phyloP scores from a whole-genome alignment of 2,888 invertebrate species.

The Pimpla rufipes region DNA sequence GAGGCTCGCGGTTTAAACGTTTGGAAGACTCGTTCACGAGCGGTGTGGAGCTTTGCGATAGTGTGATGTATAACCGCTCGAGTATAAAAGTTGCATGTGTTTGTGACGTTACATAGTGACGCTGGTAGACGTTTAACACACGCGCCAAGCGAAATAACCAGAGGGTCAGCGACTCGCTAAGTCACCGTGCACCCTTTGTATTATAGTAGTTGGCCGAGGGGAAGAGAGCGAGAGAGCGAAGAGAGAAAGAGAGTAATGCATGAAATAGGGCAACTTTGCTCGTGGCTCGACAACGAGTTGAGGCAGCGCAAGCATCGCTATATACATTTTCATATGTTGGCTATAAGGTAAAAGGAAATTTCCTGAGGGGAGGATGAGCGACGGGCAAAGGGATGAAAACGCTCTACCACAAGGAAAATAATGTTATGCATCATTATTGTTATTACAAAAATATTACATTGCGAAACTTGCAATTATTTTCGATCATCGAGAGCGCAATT shows the following conservation, averaged over 20 bases:
- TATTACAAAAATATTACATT: too few relatives aligned
- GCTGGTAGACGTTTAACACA: not conserved
- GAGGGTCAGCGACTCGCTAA: conserved; percentile 15
- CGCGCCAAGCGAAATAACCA: conserved; percentile 17
- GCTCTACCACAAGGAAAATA: too few relatives aligned
- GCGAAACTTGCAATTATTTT: too few relatives aligned
- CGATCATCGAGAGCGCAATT: too few relatives aligned
- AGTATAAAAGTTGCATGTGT: conserved; percentile 8
- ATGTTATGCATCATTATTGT: too few relatives aligned
- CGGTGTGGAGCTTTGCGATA: not conserved
- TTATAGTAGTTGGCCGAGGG: not conserved
- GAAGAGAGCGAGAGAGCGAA: not conserved
- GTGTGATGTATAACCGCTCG: conserved; percentile 27
- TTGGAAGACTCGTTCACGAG: conserved; percentile 28
- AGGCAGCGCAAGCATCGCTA: not conserved
- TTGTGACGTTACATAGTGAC: not conserved
- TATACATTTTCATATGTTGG: not conserved
- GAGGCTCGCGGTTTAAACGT: conserved; percentile 41
- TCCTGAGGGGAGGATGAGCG: too few relatives aligned
- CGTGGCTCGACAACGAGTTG: not conserved
- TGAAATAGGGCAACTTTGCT: not conserved
- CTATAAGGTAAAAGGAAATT: not conserved
- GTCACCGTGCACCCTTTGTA: conserved; percentile 9
- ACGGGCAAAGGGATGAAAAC: too few relatives aligned
- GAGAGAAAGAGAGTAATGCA: not conserved